These are phyloP conservation scores for Oncorhynchus clarkii DNA, from an alignment of 2,113 vertebrate genomes.

Conservation along the genomic window DNA sequence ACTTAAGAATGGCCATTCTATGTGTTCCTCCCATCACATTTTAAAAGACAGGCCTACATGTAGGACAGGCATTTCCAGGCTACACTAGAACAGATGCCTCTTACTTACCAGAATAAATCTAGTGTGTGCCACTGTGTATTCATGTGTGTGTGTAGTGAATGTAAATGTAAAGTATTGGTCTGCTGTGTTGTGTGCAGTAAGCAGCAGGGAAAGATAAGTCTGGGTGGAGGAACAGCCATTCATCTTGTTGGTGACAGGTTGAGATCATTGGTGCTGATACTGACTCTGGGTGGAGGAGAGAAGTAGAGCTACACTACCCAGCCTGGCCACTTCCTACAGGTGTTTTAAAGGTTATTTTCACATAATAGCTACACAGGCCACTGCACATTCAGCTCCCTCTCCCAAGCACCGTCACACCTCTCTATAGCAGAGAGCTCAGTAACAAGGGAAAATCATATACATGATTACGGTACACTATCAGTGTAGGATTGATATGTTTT, in stretches of 20 bases:
- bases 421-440: no score
- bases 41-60: no score
- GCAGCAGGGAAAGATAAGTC: slow-evolving; percentile 35
- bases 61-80: background rate
- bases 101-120: background rate
- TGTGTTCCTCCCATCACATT: no score
- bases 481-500: background rate
- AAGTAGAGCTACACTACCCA: background rate
- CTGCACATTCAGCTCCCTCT: background rate
- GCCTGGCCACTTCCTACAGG: background rate
- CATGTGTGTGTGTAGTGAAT: background rate
- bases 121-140: background rate
- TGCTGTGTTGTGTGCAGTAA: slow-evolving; percentile 13
- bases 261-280: slow-evolving; percentile 41
- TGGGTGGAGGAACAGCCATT: slow-evolving; percentile 46
- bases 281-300: background rate
- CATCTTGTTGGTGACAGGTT: slow-evolving; percentile 67
- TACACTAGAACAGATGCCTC: background rate
- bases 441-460: no score
- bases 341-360: background rate
- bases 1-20: no score
- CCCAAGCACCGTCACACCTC: no score
- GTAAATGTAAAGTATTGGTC: background rate
- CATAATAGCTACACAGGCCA: background rate
- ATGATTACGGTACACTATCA: no score